These are phyloP conservation scores for Coreius guichenoti DNA, from an alignment of 2,797 vertebrate genomes.

Conservation along the genomic window DNA sequence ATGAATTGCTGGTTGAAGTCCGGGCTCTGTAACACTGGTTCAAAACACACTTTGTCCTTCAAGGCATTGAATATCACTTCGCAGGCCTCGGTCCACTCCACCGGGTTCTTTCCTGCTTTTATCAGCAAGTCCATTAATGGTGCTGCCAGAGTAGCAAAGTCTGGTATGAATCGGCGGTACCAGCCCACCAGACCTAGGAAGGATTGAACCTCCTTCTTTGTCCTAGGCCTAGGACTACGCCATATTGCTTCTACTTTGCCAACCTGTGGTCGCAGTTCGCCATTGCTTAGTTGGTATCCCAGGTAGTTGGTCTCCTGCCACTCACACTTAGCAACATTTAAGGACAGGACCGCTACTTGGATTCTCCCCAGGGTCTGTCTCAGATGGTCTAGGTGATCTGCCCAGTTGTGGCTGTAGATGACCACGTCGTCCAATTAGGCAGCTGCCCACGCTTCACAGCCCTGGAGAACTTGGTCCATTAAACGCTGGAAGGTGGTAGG, in stretches of 20 bases:
- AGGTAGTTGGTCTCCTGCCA: neutral
- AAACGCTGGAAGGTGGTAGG: neutral
- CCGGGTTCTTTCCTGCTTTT: neutral
- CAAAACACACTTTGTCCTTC: neutral
- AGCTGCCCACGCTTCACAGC: neutral
- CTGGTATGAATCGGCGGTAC: neutral
- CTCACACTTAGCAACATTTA: neutral
- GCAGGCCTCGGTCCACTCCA: neutral
- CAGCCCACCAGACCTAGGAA: neutral
- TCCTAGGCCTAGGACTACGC: neutral
- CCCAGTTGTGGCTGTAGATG: neutral
- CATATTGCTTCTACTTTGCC: neutral
- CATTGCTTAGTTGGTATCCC: neutral
- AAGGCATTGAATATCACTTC: neutral
- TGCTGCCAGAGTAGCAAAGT: neutral
- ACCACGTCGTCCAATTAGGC: neutral
- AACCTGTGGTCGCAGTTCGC: neutral
- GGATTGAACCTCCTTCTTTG: too few species aligned
- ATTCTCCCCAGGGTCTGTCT: neutral
- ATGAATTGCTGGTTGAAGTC: neutral
- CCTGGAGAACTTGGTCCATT: neutral
- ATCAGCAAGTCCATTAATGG: neutral
- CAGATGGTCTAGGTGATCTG: neutral
- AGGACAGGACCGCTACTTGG: neutral
- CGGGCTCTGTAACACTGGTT: neutral